Percentiles rank a stretch among this genome's conserved stretches.
These are phyloP conservation scores for Apteryx owenii DNA, from an alignment of 2,113 vertebrate species.

Conservation along the genomic window DNA sequence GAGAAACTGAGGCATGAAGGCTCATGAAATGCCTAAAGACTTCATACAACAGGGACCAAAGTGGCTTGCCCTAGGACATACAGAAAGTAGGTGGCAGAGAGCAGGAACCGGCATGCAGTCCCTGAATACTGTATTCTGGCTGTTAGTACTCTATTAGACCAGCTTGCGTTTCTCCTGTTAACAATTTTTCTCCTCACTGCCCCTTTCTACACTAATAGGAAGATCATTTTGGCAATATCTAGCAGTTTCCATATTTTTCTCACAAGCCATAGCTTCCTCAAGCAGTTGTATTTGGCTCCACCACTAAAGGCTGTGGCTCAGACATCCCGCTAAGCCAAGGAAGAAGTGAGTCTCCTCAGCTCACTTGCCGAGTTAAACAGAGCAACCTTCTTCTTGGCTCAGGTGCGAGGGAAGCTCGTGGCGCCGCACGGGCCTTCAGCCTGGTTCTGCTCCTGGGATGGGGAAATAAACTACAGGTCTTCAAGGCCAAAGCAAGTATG, in stretches of 20 bases:
- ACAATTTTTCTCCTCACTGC: background rate
- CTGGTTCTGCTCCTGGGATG: background rate
- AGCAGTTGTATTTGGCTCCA: background rate
- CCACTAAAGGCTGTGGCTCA: background rate
- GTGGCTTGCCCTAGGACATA: background rate
- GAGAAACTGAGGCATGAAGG: background rate
- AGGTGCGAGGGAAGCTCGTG: background rate
- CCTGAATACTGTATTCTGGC: background rate
- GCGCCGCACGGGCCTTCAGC: background rate
- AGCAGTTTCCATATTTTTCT: background rate
- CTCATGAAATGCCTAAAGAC: background rate
- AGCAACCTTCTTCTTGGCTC: background rate
- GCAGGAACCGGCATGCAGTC: background rate
- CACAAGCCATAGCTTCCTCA: background rate
- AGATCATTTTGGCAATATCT: background rate
- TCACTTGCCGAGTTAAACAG: accelerated
- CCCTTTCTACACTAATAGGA: background rate
- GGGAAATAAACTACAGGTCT: background rate
- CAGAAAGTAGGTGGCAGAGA: background rate
- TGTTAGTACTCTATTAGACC: background rate
- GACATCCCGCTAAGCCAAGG: background rate
- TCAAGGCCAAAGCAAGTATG: background rate
- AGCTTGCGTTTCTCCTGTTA: background rate
- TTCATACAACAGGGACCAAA: background rate
- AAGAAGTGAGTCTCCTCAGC: background rate